Evolutionary conservation across 2,797 vertebrate genomes (phyloP).

Genomic region (Aplochiton taeniatus): DNA sequence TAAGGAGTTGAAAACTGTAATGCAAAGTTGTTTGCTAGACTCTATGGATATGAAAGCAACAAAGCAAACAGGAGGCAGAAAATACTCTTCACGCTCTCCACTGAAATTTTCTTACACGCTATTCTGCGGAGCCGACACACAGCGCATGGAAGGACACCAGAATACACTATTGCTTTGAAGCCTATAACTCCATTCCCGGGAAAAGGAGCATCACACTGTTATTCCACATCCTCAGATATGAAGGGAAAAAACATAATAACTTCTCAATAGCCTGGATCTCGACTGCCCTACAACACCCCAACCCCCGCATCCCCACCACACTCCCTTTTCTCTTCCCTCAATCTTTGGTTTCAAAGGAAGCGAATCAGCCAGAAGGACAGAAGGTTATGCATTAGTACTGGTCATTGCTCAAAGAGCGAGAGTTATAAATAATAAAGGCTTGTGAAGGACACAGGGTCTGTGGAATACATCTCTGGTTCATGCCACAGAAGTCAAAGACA

Average conservation of each 20-base stretch:
- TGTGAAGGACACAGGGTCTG: conserved; percentile 90
- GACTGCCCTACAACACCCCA: conserved; percentile 66
- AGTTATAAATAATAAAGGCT: conserved; percentile 99
- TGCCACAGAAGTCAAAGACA: conserved; percentile 90
- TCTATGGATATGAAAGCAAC: background rate
- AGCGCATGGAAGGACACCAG: conserved; percentile 64
- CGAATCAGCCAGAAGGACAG: conserved; percentile 97
- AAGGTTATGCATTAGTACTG: conserved; percentile 99
- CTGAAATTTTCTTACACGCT: conserved; percentile 15
- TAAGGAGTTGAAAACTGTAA: background rate
- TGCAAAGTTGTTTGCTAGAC: background rate
- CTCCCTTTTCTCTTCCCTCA: conserved; percentile 81
- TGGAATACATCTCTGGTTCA: conserved; percentile 85
- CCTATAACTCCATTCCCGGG: conserved; percentile 77
- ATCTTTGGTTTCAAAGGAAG: conserved; percentile 95
- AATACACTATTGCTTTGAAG: conserved; percentile 76
- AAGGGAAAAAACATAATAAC: conserved; percentile 80
- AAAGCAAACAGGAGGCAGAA: background rate
- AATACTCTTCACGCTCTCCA: background rate
- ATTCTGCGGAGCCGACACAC: conserved; percentile 67
- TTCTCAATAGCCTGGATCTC: conserved; percentile 82
- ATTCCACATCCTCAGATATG: conserved; percentile 85
- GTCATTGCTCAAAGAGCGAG: conserved; percentile 98
- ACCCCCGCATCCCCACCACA: conserved; percentile 44
- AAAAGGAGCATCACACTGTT: conserved; percentile 78